Evolutionary conservation across 2,888 invertebrate genomes (phyloP), one percentile per base, ranked within the genome.

Genomic region (Halocaridina rubra): DNA sequence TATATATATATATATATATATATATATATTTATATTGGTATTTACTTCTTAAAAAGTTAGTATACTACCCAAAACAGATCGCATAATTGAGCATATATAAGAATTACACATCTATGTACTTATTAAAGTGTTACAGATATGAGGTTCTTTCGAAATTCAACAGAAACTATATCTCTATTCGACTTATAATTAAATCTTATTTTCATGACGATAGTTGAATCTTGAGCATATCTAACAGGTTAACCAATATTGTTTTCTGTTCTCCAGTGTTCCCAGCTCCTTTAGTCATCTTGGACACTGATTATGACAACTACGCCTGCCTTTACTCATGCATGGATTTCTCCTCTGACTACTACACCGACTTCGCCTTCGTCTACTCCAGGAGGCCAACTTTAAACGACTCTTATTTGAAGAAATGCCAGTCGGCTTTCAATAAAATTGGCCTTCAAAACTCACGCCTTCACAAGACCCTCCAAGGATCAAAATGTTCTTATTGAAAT

Each of bases 331-430:
- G 72, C 16, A 46, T 74, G 8, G 53, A 53, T 3, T 16, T 27
- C 24, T 39, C 32, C 46, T 33, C 27, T 27, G 46, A 39, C 46
- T 74, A 46, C 72, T 39, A 74, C 24, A 24, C 46, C 0, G 72
- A 74, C 24, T 74, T 74, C 46, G 72, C 24, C 72, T 74, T 74
- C 72, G 39, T 74, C 27, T 74, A 24, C 72, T 33, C 72, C 46
- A 22, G 46, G 3, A 16, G 4, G 5, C 71, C 71, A 8, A 27
- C n/a, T n/a, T 22, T 8, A 4, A 16, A 13, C 7, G 71, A 33
- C 32, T 13, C 33, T 22, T 30, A 30, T 8, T n/a, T 32, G 7
- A 10, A 32, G 30, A 71, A 71, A 22, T 71, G 71, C 19, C 32
- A 30, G 3, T n/a, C 13, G 4, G 71, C 33, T 22, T 71, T 71